Conservation (phyloP, 2,797 vertebrate genomes). For the Coendou prehensilis region DNA sequence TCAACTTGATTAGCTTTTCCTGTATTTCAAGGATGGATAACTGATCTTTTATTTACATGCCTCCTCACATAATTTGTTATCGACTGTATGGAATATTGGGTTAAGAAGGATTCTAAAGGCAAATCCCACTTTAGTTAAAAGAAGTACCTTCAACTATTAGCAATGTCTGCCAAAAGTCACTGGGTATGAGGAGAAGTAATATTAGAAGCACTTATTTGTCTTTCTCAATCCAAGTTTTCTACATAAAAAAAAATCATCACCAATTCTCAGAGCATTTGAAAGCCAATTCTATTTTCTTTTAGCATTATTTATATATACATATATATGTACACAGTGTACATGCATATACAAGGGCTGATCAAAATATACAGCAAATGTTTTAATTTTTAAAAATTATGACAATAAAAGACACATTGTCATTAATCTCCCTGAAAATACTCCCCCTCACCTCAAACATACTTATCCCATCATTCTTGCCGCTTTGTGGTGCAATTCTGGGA, state of each 20-base stretch:
- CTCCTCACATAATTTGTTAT: neutral
- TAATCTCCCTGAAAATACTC: no score
- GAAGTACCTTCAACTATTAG: neutral
- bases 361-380: no score
- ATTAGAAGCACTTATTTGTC: neutral
- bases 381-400: no score
- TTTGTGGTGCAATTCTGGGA: no score
- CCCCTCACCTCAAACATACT: no score
- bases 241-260: constrained; percentile 6
- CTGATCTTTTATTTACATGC: neutral
- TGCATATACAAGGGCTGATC: neutral
- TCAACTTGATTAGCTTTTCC: neutral
- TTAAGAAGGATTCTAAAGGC: neutral
- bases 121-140: neutral
- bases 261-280: neutral
- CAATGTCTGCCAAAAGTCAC: neutral
- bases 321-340: neutral
- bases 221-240: neutral
- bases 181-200: neutral
- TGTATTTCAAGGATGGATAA: neutral
- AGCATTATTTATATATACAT: neutral
- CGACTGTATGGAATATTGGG: neutral
- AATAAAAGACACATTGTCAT: no score
- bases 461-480: no score
- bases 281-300: neutral